Conservation (phyloP, 1,140 invertebrate species). For the Maniola jurtina region DNA sequence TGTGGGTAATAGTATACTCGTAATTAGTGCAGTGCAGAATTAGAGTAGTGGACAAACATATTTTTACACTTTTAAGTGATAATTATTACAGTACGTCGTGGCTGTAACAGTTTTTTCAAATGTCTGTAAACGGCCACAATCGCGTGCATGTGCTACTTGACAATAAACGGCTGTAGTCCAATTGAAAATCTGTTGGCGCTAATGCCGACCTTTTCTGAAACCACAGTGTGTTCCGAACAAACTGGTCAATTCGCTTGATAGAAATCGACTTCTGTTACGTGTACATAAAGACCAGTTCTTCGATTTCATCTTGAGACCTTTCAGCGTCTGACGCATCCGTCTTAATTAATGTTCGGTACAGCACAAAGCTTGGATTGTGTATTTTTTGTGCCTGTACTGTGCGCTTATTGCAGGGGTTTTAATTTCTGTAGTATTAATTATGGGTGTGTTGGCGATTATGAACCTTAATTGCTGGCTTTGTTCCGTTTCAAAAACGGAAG, state of each 20-base stretch:
- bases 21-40: too few species aligned
- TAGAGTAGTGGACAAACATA: too few species aligned
- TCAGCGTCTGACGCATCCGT: conserved; percentile 42
- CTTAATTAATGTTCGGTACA: conserved; percentile 68
- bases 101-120: too few species aligned
- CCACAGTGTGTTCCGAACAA: conserved; percentile 35
- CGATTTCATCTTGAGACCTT: conserved; percentile 40
- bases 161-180: conserved; percentile 36
- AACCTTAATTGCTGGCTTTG: conserved; percentile 63
- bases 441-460: conserved; percentile 59
- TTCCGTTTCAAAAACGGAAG: conserved; percentile 44
- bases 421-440: conserved; percentile 68
- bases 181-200: conserved; percentile 41
- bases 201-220: conserved; percentile 37
- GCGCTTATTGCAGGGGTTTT: conserved; percentile 58
- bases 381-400: conserved; percentile 57
- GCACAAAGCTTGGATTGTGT: conserved; percentile 52
- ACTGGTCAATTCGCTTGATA: conserved; percentile 26
- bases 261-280: conserved; percentile 23
- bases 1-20: too few species aligned
- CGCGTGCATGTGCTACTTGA: conserved; percentile 16
- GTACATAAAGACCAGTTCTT: conserved; percentile 41
- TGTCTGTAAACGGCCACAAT: background rate
- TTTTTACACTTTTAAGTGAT: too few species aligned
- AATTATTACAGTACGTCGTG: too few species aligned